Evolutionary conservation across 2,888 invertebrate genomes (phyloP).

Genomic region (Parasteatoda lunata): DNA sequence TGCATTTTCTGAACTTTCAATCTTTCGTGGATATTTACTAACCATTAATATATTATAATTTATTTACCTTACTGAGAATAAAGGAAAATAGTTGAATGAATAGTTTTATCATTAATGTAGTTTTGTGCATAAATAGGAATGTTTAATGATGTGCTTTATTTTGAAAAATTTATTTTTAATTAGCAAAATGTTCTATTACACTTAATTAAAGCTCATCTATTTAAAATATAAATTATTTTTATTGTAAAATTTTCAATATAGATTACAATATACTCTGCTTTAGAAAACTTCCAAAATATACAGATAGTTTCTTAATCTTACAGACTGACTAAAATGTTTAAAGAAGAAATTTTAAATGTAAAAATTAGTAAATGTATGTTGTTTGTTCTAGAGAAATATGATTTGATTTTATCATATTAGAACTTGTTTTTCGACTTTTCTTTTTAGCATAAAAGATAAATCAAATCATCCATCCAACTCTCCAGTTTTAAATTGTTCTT

Average conservation of each 20-base stretch:
- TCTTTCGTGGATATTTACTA: too few species aligned
- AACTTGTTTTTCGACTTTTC: neutral
- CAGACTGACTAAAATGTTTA: neutral
- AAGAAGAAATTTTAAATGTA: neutral
- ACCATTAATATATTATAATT: too few species aligned
- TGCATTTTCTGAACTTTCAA: too few species aligned
- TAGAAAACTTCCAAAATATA: neutral
- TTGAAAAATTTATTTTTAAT: too few species aligned
- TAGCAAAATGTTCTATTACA: too few species aligned
- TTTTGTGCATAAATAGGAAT: too few species aligned
- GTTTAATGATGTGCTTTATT: too few species aligned
- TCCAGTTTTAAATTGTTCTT: constrained; percentile 23
- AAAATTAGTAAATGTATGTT: neutral
- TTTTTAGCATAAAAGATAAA: constrained; percentile 24
- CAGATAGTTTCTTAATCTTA: neutral
- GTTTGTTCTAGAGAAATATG: neutral
- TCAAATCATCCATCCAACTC: constrained; percentile 12
- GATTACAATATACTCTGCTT: neutral
- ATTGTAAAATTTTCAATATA: neutral
- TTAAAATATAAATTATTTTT: too few species aligned
- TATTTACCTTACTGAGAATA: too few species aligned
- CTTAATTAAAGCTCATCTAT: too few species aligned
- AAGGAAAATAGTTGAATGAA: too few species aligned
- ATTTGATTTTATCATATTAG: neutral
- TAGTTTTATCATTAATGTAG: too few species aligned